Base-by-base conservation (phyloP, 1,140 invertebrate genomes). In the Parapsyche elsis region DNA sequence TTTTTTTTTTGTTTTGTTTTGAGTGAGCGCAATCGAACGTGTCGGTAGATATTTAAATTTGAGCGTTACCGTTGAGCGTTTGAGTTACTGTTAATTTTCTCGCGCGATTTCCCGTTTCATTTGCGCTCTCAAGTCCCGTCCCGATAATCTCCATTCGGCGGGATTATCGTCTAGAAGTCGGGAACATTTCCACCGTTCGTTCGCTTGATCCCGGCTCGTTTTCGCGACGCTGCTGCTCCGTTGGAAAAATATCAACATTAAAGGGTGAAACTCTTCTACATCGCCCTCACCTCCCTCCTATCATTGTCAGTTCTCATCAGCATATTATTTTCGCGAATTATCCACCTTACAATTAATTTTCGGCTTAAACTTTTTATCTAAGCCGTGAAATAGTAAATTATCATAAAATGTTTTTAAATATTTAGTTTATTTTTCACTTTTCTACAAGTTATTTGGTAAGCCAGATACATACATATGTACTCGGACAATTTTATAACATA, bases 141-240 rank as follows among this genome's bases (percentile, higher is more conserved):
- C 45, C 49, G 61, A 76, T 81, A 81, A 81, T 81, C 80, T 76
- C 71, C 71, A 75, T 57, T 49, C 57, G 57, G 76, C 46, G n/a
- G 61, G 80, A 81, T 81, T 81, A 80, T 80, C 73, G 49, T 61
- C 57, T 23, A 59, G 14, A 21, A 61, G 49, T 61, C 46, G 26
- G 14, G 10, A 59, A 57, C 75, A 77, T 64, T 64, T 44, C 16
- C 44, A 23, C 71, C 38, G 19, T 67, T 45, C 38, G 19, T 67
- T 26, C 21, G 1, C 61, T 5, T 19, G 19, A 38, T 30, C 70
- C 10, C 26, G 9, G 12, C 24, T 30, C 70, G 49, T 53, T 38
- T 30, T 16, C 24, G 9, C 12, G 64, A 67, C 64, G 12, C 70
- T 71, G 12, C 73, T 75, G 14, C 57, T 67, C 30, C 21, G 46